Evolutionary conservation across 2,797 vertebrate species (phyloP).

Genomic region (Enteromius viviparus): DNA sequence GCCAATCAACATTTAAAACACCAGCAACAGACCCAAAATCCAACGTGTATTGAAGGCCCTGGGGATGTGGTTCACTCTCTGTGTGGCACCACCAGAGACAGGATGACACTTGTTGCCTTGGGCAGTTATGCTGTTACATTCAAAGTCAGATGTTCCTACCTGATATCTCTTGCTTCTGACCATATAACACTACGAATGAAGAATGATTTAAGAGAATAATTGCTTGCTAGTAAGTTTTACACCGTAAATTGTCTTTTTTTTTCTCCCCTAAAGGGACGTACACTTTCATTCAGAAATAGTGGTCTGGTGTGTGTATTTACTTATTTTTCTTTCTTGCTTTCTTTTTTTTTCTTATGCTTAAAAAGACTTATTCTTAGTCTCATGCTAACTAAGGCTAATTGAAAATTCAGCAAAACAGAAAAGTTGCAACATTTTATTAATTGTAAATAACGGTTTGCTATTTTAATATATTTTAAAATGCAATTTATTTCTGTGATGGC

Average conservation of each 20-base stretch:
- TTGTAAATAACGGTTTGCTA: not conserved
- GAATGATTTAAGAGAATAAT: not conserved
- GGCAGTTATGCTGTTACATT: constrained; percentile 56
- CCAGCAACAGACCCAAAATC: constrained; percentile 48
- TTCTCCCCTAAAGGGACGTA: not conserved
- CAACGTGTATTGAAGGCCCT: constrained; percentile 62
- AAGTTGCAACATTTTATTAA: not conserved
- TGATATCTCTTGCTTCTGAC: constrained; percentile 18
- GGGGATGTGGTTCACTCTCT: constrained; percentile 71
- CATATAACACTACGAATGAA: not conserved
- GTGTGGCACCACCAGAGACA: constrained; percentile 73
- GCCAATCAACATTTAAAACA: constrained; percentile 46
- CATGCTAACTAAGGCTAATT: not conserved
- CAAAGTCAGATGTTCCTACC: not conserved
- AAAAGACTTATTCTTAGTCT: too few relatives aligned
- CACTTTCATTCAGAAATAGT: not conserved
- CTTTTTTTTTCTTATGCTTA: too few relatives aligned
- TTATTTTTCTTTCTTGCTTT: not conserved
- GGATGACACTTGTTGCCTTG: constrained; percentile 65
- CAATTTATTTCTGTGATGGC: not conserved
- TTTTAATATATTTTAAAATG: not conserved
- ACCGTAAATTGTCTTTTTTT: not conserved
- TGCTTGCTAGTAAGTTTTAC: not conserved
- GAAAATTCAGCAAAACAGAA: not conserved
- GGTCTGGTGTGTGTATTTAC: too few relatives aligned